Evolutionary conservation across 2,113 vertebrate species (phyloP).

Genomic region (Centropus unirufus): DNA sequence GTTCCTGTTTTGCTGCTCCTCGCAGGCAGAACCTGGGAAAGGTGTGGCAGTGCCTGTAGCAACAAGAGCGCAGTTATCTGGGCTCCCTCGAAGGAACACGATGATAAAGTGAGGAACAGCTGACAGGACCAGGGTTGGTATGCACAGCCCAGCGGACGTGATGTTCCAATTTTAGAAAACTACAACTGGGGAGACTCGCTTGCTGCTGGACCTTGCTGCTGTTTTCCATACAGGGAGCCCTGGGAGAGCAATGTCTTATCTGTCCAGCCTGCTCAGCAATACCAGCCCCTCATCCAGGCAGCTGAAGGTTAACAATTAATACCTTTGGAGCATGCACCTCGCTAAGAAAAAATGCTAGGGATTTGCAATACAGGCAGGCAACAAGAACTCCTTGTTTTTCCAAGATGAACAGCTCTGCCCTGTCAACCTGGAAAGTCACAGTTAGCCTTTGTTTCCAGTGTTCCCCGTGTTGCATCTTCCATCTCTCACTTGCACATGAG

Average conservation of each 20-base stretch:
- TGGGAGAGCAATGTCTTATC: background rate
- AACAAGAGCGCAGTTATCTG: background rate
- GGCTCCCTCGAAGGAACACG: background rate
- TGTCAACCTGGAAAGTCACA: background rate
- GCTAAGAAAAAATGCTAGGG: background rate
- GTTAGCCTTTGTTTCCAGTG: background rate
- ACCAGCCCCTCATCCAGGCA: background rate
- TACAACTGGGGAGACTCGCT: slow-evolving; percentile 36
- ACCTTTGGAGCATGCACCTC: background rate
- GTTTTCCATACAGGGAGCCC: slow-evolving; percentile 33
- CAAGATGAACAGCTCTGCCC: background rate
- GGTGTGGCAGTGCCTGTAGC: slow-evolving; percentile 36
- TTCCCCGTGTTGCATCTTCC: background rate
- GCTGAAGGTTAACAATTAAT: background rate
- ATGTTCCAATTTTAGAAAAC: slow-evolving; percentile 66
- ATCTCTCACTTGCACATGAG: background rate
- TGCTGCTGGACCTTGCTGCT: background rate
- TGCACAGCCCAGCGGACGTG: slow-evolving; percentile 27
- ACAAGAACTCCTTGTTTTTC: background rate
- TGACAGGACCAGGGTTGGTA: slow-evolving; percentile 47
- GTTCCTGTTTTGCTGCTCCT: slow-evolving; percentile 30
- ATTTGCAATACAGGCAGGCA: background rate
- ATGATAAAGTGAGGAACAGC: slow-evolving; percentile 70
- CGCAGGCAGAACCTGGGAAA: slow-evolving; percentile 31
- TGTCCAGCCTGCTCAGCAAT: background rate